Evolutionary conservation across 2,888 invertebrate species (phyloP).

Genomic region (Rhamnusium bicolor): DNA sequence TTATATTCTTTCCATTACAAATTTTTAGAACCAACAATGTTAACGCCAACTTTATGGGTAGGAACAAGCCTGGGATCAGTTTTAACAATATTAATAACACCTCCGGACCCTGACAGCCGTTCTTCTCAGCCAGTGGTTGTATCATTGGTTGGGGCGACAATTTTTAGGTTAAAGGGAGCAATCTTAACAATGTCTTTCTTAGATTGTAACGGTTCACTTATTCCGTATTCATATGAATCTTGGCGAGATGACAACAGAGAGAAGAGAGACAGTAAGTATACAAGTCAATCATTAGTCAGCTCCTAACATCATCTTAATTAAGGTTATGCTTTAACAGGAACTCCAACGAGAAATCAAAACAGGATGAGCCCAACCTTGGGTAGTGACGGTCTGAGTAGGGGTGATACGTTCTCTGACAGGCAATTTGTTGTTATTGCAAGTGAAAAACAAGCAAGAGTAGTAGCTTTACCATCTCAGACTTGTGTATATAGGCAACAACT

Average conservation of each 20-base stretch:
- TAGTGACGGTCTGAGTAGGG: slow-evolving; percentile 66
- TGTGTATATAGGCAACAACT: slow-evolving; percentile 95
- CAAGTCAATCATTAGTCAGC: background rate
- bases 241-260: slow-evolving; percentile 93
- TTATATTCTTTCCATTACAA: slow-evolving; percentile 2
- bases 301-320: background rate
- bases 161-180: slow-evolving; percentile 96
- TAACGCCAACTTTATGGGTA: slow-evolving; percentile 95
- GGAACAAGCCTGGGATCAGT: slow-evolving; percentile 98
- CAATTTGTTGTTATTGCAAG: slow-evolving; percentile 95
- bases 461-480: slow-evolving; percentile 95
- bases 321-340: slow-evolving; percentile 68
- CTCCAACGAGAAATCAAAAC: slow-evolving; percentile 79
- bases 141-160: slow-evolving; percentile 95
- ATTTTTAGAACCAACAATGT: slow-evolving; percentile 83
- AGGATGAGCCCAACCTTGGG: slow-evolving; percentile 85
- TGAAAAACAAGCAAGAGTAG: slow-evolving; percentile 95
- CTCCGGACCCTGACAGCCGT: slow-evolving; percentile 85
- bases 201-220: slow-evolving; percentile 94
- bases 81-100: slow-evolving; percentile 91
- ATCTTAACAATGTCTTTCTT: slow-evolving; percentile 96
- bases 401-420: slow-evolving; percentile 80
- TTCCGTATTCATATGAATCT: slow-evolving; percentile 91
- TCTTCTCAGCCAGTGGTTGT: slow-evolving; percentile 90
- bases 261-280: slow-evolving; percentile 67